Conservation (phyloP, 2,113 vertebrate genomes). For the Pimephales promelas region DNA sequence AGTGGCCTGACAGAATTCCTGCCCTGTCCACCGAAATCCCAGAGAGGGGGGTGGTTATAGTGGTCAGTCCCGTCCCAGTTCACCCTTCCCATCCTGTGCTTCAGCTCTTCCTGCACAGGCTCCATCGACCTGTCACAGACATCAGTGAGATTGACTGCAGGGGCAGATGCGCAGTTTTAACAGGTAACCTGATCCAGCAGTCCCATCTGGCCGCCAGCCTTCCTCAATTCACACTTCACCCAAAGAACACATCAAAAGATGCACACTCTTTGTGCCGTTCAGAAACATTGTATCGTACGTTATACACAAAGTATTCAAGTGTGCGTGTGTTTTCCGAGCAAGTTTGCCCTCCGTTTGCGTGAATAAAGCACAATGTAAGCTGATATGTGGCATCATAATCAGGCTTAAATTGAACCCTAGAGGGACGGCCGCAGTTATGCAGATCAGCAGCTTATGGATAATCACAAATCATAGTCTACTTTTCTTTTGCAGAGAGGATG, state of each 20-base stretch:
- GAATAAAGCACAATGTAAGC: constrained; percentile 25
- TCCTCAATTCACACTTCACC: constrained; percentile 97
- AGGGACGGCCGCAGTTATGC: constrained; percentile 48
- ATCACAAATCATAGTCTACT: constrained; percentile 55
- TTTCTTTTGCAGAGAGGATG: constrained; percentile 47
- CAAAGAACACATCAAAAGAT: constrained; percentile 84
- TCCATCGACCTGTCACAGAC: constrained; percentile 88
- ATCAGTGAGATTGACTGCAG: constrained; percentile 95
- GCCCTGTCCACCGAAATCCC: constrained; percentile 60
- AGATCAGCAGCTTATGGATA: constrained; percentile 55
- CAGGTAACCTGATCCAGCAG: constrained; percentile 98
- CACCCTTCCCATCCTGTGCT: constrained; percentile 73
- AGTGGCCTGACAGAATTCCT: constrained; percentile 52
- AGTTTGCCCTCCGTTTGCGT: constrained; percentile 26
- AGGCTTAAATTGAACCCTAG: constrained; percentile 46
- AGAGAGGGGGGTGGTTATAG: constrained; percentile 49
- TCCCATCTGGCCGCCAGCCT: constrained; percentile 97
- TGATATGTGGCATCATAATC: constrained; percentile 40
- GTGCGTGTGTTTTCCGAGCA: not conserved
- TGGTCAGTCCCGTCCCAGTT: constrained; percentile 75
- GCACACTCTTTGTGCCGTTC: constrained; percentile 69
- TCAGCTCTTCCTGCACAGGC: constrained; percentile 80
- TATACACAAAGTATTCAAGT: constrained; percentile 25
- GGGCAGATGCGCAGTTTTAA: constrained; percentile 97
- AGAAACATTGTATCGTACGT: constrained; percentile 51